Evolutionary conservation across 1,140 invertebrate genomes (phyloP).

Genomic region (Platyura marginata): DNA sequence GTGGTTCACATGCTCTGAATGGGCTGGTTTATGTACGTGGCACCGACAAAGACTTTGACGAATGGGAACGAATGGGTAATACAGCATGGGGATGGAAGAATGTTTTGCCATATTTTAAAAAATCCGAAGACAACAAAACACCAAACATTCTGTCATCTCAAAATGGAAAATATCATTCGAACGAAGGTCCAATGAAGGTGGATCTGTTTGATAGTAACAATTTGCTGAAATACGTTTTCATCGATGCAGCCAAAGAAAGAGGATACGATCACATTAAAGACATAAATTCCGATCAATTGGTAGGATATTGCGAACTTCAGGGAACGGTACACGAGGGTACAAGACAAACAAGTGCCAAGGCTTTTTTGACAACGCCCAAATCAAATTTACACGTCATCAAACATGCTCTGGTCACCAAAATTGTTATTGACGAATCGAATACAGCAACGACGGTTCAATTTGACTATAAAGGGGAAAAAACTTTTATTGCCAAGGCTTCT

Average conservation of each 20-base stretch:
- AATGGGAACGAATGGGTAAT: constrained; percentile 43
- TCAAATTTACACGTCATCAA: constrained; percentile 48
- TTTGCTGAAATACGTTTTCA: background rate
- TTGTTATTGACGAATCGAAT: constrained; percentile 44
- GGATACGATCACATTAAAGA: constrained; percentile 17
- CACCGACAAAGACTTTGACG: constrained; percentile 11
- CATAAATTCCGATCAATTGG: constrained; percentile 18
- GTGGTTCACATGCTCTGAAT: constrained; percentile 57
- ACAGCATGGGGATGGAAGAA: constrained; percentile 3
- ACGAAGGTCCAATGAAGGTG: background rate
- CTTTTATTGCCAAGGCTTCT: constrained; percentile 39
- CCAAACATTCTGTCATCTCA: constrained; percentile 27
- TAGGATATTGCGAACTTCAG: constrained; percentile 24
- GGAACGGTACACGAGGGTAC: constrained; percentile 38
- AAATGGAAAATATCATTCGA: background rate
- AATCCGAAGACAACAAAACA: constrained; percentile 27
- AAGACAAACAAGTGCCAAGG: constrained; percentile 38
- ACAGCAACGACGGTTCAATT: constrained; percentile 54
- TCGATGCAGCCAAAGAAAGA: constrained; percentile 11
- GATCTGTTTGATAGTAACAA: background rate
- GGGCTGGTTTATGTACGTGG: constrained; percentile 32
- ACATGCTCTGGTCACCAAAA: constrained; percentile 48
- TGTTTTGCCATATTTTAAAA: constrained; percentile 3
- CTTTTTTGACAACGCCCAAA: constrained; percentile 33
- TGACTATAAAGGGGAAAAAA: constrained; percentile 35